Conservation (phyloP, 2,113 vertebrate genomes). For the Tinamus guttatus region DNA sequence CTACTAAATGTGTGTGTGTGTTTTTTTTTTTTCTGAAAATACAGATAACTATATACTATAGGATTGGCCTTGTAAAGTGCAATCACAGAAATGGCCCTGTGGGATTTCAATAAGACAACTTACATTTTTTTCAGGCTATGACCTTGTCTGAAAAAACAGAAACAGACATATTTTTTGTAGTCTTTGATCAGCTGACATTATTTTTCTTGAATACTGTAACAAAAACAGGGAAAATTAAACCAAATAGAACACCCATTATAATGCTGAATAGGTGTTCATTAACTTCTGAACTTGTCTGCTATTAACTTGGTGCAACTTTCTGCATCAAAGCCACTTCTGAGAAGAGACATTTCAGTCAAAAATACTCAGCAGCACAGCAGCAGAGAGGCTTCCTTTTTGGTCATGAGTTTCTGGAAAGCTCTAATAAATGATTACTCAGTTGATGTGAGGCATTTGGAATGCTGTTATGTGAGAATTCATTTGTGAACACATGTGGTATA, state of each 20-base stretch:
- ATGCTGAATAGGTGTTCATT: not conserved
- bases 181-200: not conserved
- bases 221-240: not conserved
- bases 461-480: not conserved
- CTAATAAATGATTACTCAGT: not conserved
- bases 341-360: not conserved
- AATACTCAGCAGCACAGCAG: not conserved
- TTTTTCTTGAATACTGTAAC: not conserved
- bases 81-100: not conserved
- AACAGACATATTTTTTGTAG: not conserved
- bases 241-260: not conserved
- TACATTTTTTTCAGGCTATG: not conserved
- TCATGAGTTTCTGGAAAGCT: not conserved
- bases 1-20: not conserved
- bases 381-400: not conserved
- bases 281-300: not conserved
- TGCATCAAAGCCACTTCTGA: not conserved
- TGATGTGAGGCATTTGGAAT: not conserved
- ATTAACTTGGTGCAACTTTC: not conserved
- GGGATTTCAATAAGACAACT: not conserved
- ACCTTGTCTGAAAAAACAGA: not conserved
- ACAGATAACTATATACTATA: not conserved
- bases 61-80: not conserved
- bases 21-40: not conserved
- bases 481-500: not conserved